Conservation (phyloP, 2,888 invertebrate genomes). For the Lasioglossum marginatum region DNA sequence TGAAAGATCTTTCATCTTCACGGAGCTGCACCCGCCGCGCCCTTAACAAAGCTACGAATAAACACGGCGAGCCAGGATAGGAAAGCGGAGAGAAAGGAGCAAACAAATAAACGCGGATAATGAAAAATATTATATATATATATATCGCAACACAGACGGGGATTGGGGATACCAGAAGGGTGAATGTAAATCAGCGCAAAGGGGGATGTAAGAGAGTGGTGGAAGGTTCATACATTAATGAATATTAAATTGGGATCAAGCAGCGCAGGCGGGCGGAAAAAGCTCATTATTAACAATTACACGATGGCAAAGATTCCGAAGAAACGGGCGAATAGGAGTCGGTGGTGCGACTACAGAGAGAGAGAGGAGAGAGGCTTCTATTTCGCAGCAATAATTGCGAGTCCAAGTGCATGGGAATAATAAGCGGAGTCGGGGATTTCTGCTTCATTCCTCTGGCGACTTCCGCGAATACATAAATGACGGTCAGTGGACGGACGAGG, state of each 20-base stretch:
- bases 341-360: no score
- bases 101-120: not conserved
- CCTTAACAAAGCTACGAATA: not conserved
- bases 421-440: slow-evolving; percentile 34
- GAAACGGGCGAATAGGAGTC: not conserved
- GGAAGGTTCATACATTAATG: slow-evolving; percentile 26
- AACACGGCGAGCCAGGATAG: not conserved
- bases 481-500: not conserved
- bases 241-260: slow-evolving; percentile 18
- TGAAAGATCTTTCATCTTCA: not conserved
- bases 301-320: not conserved
- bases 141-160: not conserved
- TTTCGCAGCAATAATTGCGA: slow-evolving; percentile 39
- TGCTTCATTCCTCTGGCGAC: slow-evolving; percentile 33
- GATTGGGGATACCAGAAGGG: not conserved
- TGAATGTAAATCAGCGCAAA: not conserved
- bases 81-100: not conserved
- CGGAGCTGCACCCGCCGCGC: not conserved
- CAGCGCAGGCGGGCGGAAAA: not conserved
- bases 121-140: slow-evolving; percentile 1
- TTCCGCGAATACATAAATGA: slow-evolving; percentile 47
- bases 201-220: not conserved
- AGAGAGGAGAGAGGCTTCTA: slow-evolving; percentile 6
- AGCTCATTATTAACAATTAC: slow-evolving; percentile 12
- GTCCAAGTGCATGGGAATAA: slow-evolving; percentile 21